These are phyloP conservation scores for Sardina pilchardus DNA, from an alignment of 2,113 vertebrate species.

Conservation along the genomic window DNA sequence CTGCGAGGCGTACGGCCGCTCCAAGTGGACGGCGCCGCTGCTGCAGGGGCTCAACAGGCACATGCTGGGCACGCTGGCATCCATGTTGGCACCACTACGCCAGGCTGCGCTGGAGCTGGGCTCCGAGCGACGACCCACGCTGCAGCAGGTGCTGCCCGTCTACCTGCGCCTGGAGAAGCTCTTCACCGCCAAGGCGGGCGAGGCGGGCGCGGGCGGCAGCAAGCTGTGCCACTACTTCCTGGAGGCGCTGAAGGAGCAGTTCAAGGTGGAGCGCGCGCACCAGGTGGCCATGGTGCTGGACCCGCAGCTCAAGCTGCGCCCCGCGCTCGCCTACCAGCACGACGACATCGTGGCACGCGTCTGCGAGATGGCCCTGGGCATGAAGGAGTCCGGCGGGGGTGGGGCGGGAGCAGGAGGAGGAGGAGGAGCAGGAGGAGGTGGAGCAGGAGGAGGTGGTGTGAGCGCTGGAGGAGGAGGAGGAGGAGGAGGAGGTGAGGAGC, in stretches of 20 bases:
- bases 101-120: slow-evolving; percentile 91
- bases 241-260: slow-evolving; percentile 97
- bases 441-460: slow-evolving; percentile 77
- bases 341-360: slow-evolving; percentile 95
- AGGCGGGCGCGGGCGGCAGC: slow-evolving; percentile 85
- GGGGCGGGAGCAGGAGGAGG: neutral
- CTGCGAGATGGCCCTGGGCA: slow-evolving; percentile 87
- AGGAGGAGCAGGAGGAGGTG: slow-evolving; percentile 67
- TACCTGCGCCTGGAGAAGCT: slow-evolving; percentile 96
- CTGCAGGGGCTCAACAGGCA: slow-evolving; percentile 97
- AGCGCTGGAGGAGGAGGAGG: slow-evolving; percentile 71
- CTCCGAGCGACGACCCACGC: slow-evolving; percentile 88
- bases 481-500: slow-evolving; percentile 73
- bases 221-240: slow-evolving; percentile 98
- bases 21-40: slow-evolving; percentile 88
- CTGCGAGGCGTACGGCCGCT: slow-evolving; percentile 92
- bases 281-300: slow-evolving; percentile 98
- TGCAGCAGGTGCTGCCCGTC: slow-evolving; percentile 94
- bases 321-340: slow-evolving; percentile 92
- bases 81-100: slow-evolving; percentile 88
- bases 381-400: slow-evolving; percentile 73
- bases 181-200: slow-evolving; percentile 97
- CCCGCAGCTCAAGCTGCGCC: slow-evolving; percentile 93
- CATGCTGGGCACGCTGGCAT: slow-evolving; percentile 89
- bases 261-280: slow-evolving; percentile 94